Percentiles rank a stretch among this genome's conserved stretches.
Conservation (phyloP, 1,140 invertebrate species). For the Diachasmimorpha longicaudata region DNA sequence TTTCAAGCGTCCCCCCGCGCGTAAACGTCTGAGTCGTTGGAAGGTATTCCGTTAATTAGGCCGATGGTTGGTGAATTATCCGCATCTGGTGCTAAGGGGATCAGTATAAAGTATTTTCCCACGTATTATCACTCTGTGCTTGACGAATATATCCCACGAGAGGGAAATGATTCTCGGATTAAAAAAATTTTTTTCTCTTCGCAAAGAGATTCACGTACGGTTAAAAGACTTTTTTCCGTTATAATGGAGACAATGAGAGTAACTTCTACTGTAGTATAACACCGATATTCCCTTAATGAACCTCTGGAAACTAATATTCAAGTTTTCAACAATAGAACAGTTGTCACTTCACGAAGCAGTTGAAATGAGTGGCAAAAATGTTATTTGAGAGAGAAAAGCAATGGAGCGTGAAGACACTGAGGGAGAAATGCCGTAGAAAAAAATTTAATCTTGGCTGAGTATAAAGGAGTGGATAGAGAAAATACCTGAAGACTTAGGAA, state of each 20-base stretch:
- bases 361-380: not conserved
- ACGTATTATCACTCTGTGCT: not conserved
- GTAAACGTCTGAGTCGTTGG: not conserved
- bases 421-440: constrained; percentile 7
- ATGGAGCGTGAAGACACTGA: not conserved
- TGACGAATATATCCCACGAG: no score
- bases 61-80: not conserved
- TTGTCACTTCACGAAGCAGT: not conserved
- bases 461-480: constrained; percentile 4
- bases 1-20: not conserved
- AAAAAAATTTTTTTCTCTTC: no score
- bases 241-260: not conserved
- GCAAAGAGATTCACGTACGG: no score
- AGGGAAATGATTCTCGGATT: no score
- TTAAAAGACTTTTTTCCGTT: no score
- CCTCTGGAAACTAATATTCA: not conserved
- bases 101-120: not conserved
- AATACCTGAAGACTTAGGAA: not conserved
- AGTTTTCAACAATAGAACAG: not conserved
- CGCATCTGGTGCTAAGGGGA: not conserved
- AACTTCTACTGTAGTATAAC: not conserved
- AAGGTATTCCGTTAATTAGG: not conserved
- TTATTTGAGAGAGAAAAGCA: constrained; percentile 11
- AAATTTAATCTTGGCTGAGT: constrained; percentile 27
- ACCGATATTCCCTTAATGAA: not conserved